These are phyloP conservation scores for Anabacerthia variegaticeps DNA, from an alignment of 2,797 vertebrate genomes.

Conservation along the genomic window DNA sequence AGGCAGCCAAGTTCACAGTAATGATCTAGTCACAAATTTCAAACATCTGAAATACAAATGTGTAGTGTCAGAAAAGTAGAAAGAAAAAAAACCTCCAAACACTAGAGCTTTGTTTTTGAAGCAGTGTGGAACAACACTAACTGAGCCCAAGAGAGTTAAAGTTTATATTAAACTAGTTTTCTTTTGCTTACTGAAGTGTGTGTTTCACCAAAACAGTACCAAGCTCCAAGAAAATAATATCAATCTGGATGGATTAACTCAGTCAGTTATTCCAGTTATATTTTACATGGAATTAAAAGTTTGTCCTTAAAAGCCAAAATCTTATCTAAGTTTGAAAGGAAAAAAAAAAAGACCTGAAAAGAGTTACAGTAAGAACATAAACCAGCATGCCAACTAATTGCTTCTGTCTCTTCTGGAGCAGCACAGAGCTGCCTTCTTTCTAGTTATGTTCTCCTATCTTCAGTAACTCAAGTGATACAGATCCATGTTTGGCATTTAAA, in stretches of 20 bases:
- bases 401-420: background rate
- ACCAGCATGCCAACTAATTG: background rate
- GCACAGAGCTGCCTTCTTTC: accelerated
- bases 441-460: background rate
- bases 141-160: background rate
- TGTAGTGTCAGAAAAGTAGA: background rate
- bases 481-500: background rate
- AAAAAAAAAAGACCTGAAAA: background rate
- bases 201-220: background rate
- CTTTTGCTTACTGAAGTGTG: background rate
- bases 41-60: constrained; percentile 3
- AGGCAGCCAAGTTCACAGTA: background rate
- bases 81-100: background rate
- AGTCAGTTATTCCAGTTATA: background rate
- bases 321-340: background rate
- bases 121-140: background rate
- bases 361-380: background rate
- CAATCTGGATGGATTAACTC: background rate
- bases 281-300: background rate
- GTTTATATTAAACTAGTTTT: background rate
- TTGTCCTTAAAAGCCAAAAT: background rate
- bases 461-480: background rate
- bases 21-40: background rate
- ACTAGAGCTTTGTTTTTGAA: constrained; percentile 10
- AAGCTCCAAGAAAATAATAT: background rate